Conservation (phyloP, 2,113 vertebrate species). For the Syrrhaptes paradoxus region DNA sequence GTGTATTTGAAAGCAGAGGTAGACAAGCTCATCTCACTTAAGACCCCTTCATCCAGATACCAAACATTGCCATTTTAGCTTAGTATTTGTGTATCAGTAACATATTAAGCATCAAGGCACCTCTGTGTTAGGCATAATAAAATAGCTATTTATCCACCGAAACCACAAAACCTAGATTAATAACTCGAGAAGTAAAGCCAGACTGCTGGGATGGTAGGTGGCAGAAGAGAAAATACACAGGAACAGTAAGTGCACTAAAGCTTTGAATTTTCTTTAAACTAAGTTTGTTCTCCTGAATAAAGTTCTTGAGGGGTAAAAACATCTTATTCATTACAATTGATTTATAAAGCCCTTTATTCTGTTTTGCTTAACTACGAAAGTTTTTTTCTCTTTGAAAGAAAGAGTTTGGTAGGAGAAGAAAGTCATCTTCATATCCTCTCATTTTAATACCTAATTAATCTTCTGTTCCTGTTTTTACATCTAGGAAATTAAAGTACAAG, state of each 20-base stretch:
- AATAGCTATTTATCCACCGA: not conserved
- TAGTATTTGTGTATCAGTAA: not conserved
- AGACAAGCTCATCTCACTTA: not conserved
- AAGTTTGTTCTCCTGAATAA: not conserved
- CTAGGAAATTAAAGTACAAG: slow-evolving; percentile 70
- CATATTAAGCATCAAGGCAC: not conserved
- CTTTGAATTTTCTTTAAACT: not conserved
- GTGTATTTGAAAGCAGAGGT: not conserved
- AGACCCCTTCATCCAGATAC: not conserved
- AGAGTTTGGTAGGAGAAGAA: slow-evolving; percentile 11
- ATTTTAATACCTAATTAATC: slow-evolving; percentile 48
- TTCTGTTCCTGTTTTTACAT: slow-evolving; percentile 56
- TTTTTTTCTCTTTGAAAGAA: slow-evolving; percentile 3
- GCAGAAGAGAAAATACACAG: not conserved
- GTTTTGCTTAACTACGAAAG: not conserved
- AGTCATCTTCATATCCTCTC: not conserved
- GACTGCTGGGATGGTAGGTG: not conserved
- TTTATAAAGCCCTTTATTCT: not conserved
- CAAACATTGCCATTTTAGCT: not conserved
- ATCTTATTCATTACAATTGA: not conserved
- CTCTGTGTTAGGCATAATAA: not conserved
- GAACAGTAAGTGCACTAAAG: not conserved
- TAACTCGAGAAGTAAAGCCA: not conserved
- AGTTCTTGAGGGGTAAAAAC: slow-evolving; percentile 5
- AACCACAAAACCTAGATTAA: slow-evolving; percentile 6